Base-by-base conservation (phyloP, 2,888 invertebrate genomes). In the Sturmia bella region DNA sequence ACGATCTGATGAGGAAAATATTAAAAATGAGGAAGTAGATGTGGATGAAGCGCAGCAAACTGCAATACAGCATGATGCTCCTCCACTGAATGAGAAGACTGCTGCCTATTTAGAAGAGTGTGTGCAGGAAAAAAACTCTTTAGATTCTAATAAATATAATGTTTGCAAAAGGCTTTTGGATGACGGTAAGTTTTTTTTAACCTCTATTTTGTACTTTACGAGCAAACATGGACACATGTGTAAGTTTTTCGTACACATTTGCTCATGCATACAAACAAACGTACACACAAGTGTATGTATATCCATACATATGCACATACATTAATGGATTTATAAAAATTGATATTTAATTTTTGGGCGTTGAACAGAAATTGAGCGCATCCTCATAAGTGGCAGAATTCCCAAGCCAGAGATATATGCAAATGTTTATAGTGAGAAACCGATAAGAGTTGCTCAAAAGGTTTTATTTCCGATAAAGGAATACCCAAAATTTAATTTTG, bases 301-400 rank as follows among this genome's bases (percentile, higher is more conserved):
- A 37, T n/a, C n/a, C 41, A n/a, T n/a, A n/a, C 32, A 41, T 37
- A 32, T 48, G 39, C 45, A 24, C 48, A 21, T 63, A 57, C 21
- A 37, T 66, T 24, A 12, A 45, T 15, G 6, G 21, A 11, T 61
- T 9, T 17, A 15, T 1, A 61, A 12, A 32, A 7, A 7, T 32
- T 3, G 32, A n/a, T 32, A 5, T 32, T 32, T 32, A 5, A 7
- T 7, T 32, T 32, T 32, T 32, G 39, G 57, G 59, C 39, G 68
- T 59, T 5, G 13, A 61, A 68, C 45, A 90, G 90, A 91, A 86
- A 90, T 95, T 86, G 92, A 95, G 86, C 93, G 95, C 87, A 95
- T 96, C 93, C 93, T 96, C 87, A 96, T 96, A 90, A 96, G 96
- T 87, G 96, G 96, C 11, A 92, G 96, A 85, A 90, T 90, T 70